Evolutionary conservation across 2,888 invertebrate genomes (phyloP), one percentile per base, ranked within the genome.

Genomic region (Linnaemya vulpina): DNA sequence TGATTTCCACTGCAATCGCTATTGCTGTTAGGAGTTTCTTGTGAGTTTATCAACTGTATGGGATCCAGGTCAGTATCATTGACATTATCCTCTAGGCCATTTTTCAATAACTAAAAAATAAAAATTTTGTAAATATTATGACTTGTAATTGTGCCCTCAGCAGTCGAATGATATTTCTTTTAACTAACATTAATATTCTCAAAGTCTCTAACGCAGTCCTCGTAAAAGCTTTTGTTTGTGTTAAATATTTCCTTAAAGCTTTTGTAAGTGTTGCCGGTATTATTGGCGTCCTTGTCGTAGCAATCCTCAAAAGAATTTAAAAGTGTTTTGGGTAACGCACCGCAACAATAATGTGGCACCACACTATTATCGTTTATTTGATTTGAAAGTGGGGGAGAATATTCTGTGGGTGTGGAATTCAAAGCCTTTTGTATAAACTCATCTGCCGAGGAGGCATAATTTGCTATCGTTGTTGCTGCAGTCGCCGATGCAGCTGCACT

Each of bases 361-460:
- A 43, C 49, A n/a, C 65, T 78, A 17, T 85, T 85, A 22, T 82
- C 68, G 15, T 71, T 82, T 9, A 82, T 43, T 43, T 74, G 68
- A 79, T 70, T 83, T 15, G 76, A 58, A 71, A 82, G 63, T 43
- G 85, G 77, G 46, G 85, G 63, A 40, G 83, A 86, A 55, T 86
- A 80, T 53, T 86, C 80, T 51, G 87, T 78, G 8, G 84, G 80
- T 13, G 86, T 81, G 11, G 87, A 87, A 55, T 77, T 86, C 25
- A 87, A 60, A 8, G 87, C 87, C 10, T 83, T 85, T 43, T 87
- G 86, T 35, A 87, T 80, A 62, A 87, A 87, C 67, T 87, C 87
- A 79, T 86, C 87, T 11, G 87, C 87, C 30, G 87, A 65, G 3
- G 87, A 87, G 20, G 75, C 73, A 65, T 78, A 86, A 51, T 58